phyloP scores from a whole-genome alignment of 2,113 vertebrate genomes.

The Stomatorhinus ivindoensis region DNA sequence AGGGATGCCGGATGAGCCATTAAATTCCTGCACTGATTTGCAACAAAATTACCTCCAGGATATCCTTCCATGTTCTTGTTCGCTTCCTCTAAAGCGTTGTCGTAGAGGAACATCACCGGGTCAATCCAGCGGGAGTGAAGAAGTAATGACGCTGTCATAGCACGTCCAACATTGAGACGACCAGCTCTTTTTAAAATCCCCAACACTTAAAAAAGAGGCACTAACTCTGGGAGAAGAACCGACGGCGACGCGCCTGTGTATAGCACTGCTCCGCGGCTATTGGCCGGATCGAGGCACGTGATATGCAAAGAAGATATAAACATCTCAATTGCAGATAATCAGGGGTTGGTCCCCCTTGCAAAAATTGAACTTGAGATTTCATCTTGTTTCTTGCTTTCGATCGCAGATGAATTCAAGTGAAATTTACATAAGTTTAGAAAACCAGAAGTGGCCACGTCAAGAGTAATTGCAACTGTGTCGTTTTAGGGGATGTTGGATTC shows the following conservation, averaged over 20 bases:
- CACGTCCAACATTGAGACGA: constrained; percentile 90
- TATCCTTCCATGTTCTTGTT: constrained; percentile 96
- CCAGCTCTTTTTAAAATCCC: constrained; percentile 92
- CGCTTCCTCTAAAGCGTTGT: constrained; percentile 85
- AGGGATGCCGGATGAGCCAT: constrained; percentile 88
- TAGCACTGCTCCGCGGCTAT: constrained; percentile 71
- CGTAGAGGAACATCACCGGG: constrained; percentile 98
- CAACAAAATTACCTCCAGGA: constrained; percentile 80
- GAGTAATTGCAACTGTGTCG: not conserved
- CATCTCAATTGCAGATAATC: constrained; percentile 65
- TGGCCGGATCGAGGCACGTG: constrained; percentile 76
- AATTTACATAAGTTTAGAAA: not conserved
- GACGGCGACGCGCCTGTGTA: constrained; percentile 74
- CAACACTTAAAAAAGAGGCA: constrained; percentile 85
- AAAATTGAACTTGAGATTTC: not conserved
- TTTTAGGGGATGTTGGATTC: not conserved
- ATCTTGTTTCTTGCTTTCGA: not conserved
- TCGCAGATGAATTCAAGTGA: not conserved
- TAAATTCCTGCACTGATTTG: constrained; percentile 92
- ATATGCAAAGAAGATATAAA: constrained; percentile 89
- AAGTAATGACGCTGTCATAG: constrained; percentile 98
- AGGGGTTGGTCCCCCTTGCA: constrained; percentile 37
- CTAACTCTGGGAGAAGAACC: constrained; percentile 69
- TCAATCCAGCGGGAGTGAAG: constrained; percentile 98
- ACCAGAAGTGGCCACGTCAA: not conserved